Evolutionary conservation across 1,140 invertebrate genomes (phyloP).

Genomic region (Hypothenemus hampei): DNA sequence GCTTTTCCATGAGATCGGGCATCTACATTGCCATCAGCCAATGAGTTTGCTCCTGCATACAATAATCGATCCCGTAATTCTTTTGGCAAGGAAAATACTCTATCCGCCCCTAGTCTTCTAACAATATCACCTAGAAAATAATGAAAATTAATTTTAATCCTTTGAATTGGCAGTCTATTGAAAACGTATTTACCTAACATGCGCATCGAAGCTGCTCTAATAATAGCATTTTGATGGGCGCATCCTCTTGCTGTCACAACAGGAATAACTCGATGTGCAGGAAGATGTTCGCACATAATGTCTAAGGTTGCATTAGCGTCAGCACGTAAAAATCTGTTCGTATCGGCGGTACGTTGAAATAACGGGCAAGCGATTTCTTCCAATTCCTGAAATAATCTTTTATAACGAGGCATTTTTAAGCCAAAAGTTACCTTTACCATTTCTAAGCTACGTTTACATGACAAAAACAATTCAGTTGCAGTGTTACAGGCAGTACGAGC

Average conservation of each 20-base stretch:
- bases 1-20: conserved; percentile 70
- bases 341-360: conserved; percentile 83
- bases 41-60: conserved; percentile 70
- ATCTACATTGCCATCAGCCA: conserved; percentile 81
- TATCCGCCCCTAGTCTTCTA: conserved; percentile 67
- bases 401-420: not conserved
- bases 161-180: not conserved
- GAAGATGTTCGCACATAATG: conserved; percentile 68
- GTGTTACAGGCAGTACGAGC: conserved; percentile 77
- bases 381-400: conserved; percentile 58
- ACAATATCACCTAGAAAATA: conserved; percentile 50
- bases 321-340: conserved; percentile 83
- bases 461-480: conserved; percentile 69
- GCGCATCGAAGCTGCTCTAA: conserved; percentile 73
- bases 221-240: conserved; percentile 80
- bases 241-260: conserved; percentile 52
- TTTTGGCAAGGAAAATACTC: conserved; percentile 64
- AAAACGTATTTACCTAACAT: conserved; percentile 50
- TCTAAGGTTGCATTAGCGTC: conserved; percentile 81
- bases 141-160: not conserved
- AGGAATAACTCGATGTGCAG: conserved; percentile 51
- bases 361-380: conserved; percentile 78
- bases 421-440: conserved; percentile 49
- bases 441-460: conserved; percentile 69
- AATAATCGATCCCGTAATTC: conserved; percentile 79